Percentiles rank a stretch among this genome's conserved stretches.
Conservation (phyloP, 2,113 vertebrate genomes). For the Myrmecobius fasciatus region DNA sequence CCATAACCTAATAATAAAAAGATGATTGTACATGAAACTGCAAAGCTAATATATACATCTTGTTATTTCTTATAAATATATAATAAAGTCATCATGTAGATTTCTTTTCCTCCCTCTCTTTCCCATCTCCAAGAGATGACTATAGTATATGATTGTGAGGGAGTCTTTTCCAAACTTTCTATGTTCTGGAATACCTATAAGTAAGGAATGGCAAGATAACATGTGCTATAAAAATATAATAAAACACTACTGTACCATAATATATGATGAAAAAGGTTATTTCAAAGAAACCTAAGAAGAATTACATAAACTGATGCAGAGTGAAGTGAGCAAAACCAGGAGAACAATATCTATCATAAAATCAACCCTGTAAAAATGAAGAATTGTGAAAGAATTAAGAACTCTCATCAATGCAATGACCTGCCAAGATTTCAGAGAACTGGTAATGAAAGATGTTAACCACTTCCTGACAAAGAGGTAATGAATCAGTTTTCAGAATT, state of each 20-base stretch:
- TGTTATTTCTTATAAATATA: neutral
- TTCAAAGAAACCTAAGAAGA: neutral
- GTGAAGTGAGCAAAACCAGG: neutral
- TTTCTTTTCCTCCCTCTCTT: neutral
- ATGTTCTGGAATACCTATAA: neutral
- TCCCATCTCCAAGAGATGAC: neutral
- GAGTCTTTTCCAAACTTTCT: neutral
- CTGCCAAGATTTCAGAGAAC: neutral
- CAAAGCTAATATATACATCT: neutral
- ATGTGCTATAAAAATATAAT: neutral
- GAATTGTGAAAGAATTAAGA: neutral
- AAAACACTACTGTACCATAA: neutral
- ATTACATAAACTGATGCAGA: neutral
- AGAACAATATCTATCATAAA: neutral
- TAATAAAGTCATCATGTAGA: neutral
- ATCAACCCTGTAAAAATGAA: neutral
- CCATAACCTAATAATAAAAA: neutral
- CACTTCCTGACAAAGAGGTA: neutral
- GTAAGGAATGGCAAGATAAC: neutral
- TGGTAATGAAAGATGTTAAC: neutral
- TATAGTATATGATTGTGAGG: neutral
- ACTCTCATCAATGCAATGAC: neutral
- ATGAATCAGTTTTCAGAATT: neutral
- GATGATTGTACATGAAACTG: neutral
- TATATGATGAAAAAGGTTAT: neutral